Base-by-base conservation (phyloP, 2,113 vertebrate genomes). In the Balaeniceps rex region DNA sequence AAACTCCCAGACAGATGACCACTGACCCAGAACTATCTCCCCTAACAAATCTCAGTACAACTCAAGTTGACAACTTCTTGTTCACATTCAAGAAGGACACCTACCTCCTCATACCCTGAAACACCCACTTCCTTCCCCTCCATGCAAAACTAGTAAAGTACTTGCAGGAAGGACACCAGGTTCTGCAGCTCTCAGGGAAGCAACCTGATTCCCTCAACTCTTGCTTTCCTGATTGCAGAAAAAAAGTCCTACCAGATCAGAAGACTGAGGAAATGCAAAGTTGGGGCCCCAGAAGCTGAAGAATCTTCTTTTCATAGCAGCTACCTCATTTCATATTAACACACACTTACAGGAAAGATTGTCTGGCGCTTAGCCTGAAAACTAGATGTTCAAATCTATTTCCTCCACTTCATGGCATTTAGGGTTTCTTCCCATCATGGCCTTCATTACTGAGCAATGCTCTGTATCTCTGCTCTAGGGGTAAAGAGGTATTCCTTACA, bases 1-100 rank as follows among this genome's bases (percentile, higher is more conserved):
- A 36, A 52, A 38, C 31, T 12, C 54, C 47, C 47, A 36, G 29
- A 40, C 16, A 31, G 49, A 7, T 15, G 19, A 44, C 2, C 7
- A 11, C 31, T 9, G 23, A 31, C 42, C 57, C 38, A 58, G 49
- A 68, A 47, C 54, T 5, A 52, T 0, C 29, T 42, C 25, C 57
- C 52, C 23, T 29, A 40, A 57, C 21, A 47, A 38, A n/a, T 18
- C 5, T 24, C 66, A 47, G 66, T 13, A 40, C 52, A 28, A 7
- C n/a, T 47, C 31, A 26, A 70, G 54, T 4, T 0, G 0, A 52
- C 11, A 64, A 31, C 75, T 28, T 46, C 66, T 33, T 22, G 7
- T 8, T 54, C 51, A 26, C 47, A 19, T 61, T 40, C 16, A 65
- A 12, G 75, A 34, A 54, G 46, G n/a, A 46, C 52, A 31, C 10